phyloP scores from a whole-genome alignment of 2,113 vertebrate species.

The Malaclemys terrapin region DNA sequence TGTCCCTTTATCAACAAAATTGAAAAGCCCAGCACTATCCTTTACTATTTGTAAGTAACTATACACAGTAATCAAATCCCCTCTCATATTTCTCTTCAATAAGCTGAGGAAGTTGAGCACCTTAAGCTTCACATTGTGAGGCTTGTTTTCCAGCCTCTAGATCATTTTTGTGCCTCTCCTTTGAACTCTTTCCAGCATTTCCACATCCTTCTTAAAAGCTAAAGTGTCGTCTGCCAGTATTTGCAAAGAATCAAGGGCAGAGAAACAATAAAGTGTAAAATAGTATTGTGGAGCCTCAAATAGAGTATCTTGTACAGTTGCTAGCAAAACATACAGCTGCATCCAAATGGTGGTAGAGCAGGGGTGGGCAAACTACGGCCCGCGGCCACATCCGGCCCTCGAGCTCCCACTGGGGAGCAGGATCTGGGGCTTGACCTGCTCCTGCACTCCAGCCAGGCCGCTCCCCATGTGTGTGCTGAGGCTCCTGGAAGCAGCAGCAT shows the following conservation, averaged over 20 bases:
- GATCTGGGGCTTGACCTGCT: no score
- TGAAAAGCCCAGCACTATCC: not conserved
- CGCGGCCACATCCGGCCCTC: no score
- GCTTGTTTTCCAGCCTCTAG: not conserved
- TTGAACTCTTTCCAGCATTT: not conserved
- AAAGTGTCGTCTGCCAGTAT: not conserved
- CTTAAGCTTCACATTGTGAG: not conserved
- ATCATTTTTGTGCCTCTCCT: not conserved
- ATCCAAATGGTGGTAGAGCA: not conserved
- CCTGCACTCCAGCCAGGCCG: no score
- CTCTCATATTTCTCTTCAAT: not conserved
- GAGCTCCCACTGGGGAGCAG: no score
- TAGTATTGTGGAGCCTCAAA: not conserved
- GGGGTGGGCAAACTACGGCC: no score
- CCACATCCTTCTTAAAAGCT: not conserved
- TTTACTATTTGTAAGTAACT: not conserved
- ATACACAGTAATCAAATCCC: not conserved
- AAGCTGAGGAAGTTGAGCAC: not conserved
- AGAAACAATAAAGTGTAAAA: not conserved
- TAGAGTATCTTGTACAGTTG: not conserved
- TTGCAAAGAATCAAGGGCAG: not conserved
- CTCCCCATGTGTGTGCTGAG: no score
- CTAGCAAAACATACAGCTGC: not conserved
- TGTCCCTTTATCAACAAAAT: not conserved
- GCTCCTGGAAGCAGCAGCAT: no score